Evolutionary conservation across 2,113 vertebrate species (phyloP).

Genomic region (Tor tambroides): DNA sequence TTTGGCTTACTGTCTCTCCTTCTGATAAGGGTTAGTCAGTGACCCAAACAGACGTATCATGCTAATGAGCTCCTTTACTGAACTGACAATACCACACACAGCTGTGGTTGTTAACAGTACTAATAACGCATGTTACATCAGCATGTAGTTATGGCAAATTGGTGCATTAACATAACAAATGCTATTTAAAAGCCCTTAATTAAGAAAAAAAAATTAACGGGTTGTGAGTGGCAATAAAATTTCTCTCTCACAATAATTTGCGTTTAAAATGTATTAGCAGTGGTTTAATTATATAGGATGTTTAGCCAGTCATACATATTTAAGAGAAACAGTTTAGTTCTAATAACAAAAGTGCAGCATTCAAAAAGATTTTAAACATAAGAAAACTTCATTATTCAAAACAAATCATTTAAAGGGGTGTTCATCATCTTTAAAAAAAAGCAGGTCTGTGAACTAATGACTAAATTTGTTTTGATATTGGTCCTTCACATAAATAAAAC

Average conservation of each 20-base stretch:
- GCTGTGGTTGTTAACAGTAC: slow-evolving; percentile 21
- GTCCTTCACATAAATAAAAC: background rate
- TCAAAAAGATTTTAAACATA: background rate
- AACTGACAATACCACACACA: slow-evolving; percentile 31
- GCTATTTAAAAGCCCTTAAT: slow-evolving; percentile 34
- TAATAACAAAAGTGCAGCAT: background rate
- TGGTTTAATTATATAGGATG: background rate
- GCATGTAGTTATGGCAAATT: slow-evolving; percentile 45
- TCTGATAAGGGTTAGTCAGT: slow-evolving; percentile 27
- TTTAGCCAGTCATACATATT: background rate
- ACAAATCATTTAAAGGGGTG: background rate
- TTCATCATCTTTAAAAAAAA: background rate
- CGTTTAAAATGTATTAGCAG: background rate
- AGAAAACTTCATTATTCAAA: background rate
- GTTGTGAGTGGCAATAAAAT: background rate
- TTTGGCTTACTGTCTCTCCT: slow-evolving; percentile 30
- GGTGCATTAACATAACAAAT: slow-evolving; percentile 49
- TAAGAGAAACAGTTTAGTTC: background rate
- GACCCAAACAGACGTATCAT: slow-evolving; percentile 40
- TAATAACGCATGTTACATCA: slow-evolving; percentile 50
- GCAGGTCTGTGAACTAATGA: background rate
- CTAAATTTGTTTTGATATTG: background rate
- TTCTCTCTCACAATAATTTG: background rate
- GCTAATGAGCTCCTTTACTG: slow-evolving; percentile 37
- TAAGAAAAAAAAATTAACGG: background rate